Evolutionary conservation across 1,140 invertebrate species (phyloP).

Genomic region (Drosophila erecta): DNA sequence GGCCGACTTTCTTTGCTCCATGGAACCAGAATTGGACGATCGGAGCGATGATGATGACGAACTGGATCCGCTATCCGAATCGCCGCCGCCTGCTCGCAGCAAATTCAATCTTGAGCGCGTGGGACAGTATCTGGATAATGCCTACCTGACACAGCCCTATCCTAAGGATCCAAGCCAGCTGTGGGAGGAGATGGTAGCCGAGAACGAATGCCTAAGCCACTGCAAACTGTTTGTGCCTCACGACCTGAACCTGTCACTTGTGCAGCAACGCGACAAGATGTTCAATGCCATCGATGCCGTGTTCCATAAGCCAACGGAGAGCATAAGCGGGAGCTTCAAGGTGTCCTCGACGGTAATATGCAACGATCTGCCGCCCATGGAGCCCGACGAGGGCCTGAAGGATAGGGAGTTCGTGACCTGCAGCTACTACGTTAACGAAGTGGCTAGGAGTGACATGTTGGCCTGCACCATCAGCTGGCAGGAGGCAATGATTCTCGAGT

Average conservation of each 20-base stretch:
- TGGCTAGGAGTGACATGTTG: conserved; percentile 61
- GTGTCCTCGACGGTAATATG: conserved; percentile 85
- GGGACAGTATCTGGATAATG: conserved; percentile 93
- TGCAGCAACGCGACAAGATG: conserved; percentile 92
- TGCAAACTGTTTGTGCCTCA: conserved; percentile 90
- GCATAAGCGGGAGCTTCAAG: conserved; percentile 88
- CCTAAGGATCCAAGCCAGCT: conserved; percentile 87
- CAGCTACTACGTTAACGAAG: conserved; percentile 67
- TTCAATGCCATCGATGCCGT: conserved; percentile 89
- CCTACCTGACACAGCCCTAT: conserved; percentile 87
- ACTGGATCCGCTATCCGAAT: background rate
- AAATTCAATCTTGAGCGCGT: conserved; percentile 94
- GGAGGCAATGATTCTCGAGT: conserved; percentile 71
- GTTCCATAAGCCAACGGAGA: conserved; percentile 89
- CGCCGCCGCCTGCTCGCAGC: conserved; percentile 83
- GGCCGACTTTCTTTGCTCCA: conserved; percentile 89
- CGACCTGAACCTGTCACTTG: conserved; percentile 91
- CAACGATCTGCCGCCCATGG: conserved; percentile 70
- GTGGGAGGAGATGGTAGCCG: conserved; percentile 92
- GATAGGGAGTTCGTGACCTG: conserved; percentile 76
- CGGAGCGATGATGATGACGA: conserved; percentile 42
- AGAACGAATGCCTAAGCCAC: conserved; percentile 89
- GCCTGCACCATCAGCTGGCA: conserved; percentile 61
- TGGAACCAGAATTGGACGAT: conserved; percentile 64
- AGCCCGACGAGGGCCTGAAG: conserved; percentile 37